phyloP scores from a whole-genome alignment of 1,140 invertebrate genomes.

The Hyles vespertilio region DNA sequence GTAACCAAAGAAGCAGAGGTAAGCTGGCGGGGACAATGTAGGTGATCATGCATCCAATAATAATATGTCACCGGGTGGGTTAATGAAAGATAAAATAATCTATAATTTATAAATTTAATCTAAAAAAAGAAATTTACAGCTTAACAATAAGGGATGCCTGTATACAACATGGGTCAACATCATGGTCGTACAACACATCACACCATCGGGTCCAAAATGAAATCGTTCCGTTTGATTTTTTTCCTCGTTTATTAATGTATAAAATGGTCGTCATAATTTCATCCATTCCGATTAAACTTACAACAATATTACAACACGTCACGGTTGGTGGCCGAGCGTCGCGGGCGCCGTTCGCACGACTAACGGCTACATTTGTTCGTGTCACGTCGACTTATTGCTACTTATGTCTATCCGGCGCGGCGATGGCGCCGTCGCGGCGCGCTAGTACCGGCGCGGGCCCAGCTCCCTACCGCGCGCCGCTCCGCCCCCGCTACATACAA shows the following conservation, averaged over 20 bases:
- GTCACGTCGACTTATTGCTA: constrained; percentile 14
- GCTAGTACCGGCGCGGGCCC: constrained; percentile 35
- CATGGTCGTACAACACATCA: constrained; percentile 1
- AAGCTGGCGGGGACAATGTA: constrained; percentile 13
- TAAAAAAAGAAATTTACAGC: constrained; percentile 30
- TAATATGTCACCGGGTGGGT: constrained; percentile 22
- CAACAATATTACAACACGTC: constrained; percentile 7
- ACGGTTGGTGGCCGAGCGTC: constrained; percentile 4
- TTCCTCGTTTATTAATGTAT: constrained; percentile 25
- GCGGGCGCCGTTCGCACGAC: constrained; percentile 5
- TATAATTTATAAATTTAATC: constrained; percentile 27
- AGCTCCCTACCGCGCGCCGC: constrained; percentile 31
- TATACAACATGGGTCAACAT: constrained; percentile 1
- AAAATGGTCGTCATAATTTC: constrained; percentile 29
- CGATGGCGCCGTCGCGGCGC: constrained; percentile 4
- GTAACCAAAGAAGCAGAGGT: constrained; percentile 29
- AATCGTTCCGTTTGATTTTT: constrained; percentile 16
- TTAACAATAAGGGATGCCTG: constrained; percentile 14
- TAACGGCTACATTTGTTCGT: constrained; percentile 23
- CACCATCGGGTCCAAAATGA: constrained; percentile 14
- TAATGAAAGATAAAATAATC: constrained; percentile 24
- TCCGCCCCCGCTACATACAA: constrained; percentile 34
- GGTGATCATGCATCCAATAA: constrained; percentile 24
- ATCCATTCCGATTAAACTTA: constrained; percentile 19
- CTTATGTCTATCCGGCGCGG: constrained; percentile 3